Percentiles rank a stretch among this genome's conserved stretches.
Conservation (phyloP, 2,888 invertebrate genomes). For the Nomada ferruginata region DNA sequence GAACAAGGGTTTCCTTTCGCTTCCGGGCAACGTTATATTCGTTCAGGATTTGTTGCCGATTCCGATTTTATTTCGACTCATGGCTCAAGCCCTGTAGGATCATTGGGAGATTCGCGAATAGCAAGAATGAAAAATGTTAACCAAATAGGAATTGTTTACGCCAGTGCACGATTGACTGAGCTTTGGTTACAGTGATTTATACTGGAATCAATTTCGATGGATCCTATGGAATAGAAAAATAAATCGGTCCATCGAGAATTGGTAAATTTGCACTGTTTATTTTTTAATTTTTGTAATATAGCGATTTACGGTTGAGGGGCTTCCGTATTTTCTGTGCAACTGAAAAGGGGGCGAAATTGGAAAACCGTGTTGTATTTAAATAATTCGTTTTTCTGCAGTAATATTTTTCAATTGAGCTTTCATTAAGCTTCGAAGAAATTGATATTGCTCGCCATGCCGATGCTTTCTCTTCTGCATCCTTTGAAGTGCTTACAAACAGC, state of each 20-base stretch:
- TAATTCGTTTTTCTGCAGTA: background rate
- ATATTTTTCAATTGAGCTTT: background rate
- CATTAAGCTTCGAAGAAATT: background rate
- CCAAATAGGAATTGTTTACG: conserved; percentile 14
- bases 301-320: background rate
- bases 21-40: conserved; percentile 16
- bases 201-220: conserved; percentile 10
- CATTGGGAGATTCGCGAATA: background rate
- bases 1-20: conserved; percentile 24
- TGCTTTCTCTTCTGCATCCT: no score
- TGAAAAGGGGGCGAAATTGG: no score
- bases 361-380: background rate
- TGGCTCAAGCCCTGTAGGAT: no score
- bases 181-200: conserved; percentile 17
- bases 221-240: background rate
- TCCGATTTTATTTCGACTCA: conserved; percentile 17
- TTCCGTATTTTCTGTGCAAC: background rate
- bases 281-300: background rate
- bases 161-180: background rate
- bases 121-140: background rate
- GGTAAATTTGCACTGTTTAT: background rate
- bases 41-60: conserved; percentile 5
- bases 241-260: conserved; percentile 11
- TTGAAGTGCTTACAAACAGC: no score
- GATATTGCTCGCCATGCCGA: background rate